Percentiles rank a stretch among this genome's conserved stretches.
These are phyloP conservation scores for Mesaphorura yosii DNA, from an alignment of 1,140 invertebrate genomes.

Conservation along the genomic window DNA sequence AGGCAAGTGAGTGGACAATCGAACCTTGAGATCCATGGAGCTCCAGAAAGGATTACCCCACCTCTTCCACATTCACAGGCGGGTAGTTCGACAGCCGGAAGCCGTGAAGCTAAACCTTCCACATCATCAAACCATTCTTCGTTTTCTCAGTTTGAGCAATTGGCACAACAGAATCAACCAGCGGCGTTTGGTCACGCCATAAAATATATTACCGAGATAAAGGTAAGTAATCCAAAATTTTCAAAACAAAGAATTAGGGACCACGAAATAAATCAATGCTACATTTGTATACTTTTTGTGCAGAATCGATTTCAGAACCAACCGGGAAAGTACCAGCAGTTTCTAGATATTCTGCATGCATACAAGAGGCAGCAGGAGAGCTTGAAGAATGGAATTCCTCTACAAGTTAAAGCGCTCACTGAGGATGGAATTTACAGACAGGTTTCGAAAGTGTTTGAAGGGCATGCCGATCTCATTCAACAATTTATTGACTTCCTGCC, in stretches of 20 bases:
- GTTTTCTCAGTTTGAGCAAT: constrained; percentile 29
- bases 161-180: constrained; percentile 62
- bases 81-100: too few relatives aligned
- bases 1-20: too few relatives aligned
- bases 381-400: constrained; percentile 61
- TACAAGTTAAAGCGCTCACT: constrained; percentile 59
- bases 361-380: constrained; percentile 96
- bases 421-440: constrained; percentile 81
- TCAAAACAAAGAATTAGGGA: too few relatives aligned
- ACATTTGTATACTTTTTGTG: background rate
- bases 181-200: constrained; percentile 99
- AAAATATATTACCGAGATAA: constrained; percentile 99
- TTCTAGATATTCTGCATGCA: constrained; percentile 92
- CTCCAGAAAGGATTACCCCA: too few relatives aligned
- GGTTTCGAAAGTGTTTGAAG: constrained; percentile 92
- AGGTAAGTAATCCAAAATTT: too few relatives aligned
- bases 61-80: too few relatives aligned
- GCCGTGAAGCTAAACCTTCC: background rate
- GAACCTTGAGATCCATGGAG: too few relatives aligned
- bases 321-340: constrained; percentile 96
- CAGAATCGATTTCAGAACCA: constrained; percentile 88
- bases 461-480: constrained; percentile 87
- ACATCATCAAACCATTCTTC: constrained; percentile 27
- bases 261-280: background rate
- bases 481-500: constrained; percentile 97